Percentiles rank a stretch among this genome's conserved stretches.
These are phyloP conservation scores for Orthonyx spaldingii DNA, from an alignment of 2,113 vertebrate species.

Conservation along the genomic window DNA sequence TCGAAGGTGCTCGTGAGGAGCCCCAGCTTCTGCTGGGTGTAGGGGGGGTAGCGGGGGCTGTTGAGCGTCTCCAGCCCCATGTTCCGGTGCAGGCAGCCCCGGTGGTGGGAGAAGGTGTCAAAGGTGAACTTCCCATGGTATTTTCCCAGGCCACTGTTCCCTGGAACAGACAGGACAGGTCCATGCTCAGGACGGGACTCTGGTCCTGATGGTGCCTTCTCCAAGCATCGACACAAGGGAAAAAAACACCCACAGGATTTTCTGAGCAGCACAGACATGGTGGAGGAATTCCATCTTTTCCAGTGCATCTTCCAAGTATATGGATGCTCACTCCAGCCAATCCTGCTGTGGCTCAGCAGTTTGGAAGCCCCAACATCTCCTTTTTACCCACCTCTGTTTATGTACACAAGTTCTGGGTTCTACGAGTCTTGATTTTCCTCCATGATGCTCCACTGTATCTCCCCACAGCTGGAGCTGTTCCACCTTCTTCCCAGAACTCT, in stretches of 20 bases:
- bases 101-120: conserved; percentile 82
- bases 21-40: conserved; percentile 67
- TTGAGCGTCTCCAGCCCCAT: conserved; percentile 81
- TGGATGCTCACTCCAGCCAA: not conserved
- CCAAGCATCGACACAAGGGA: not conserved
- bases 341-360: not conserved
- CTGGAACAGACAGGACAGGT: conserved; percentile 50
- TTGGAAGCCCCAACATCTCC: accelerated
- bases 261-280: not conserved
- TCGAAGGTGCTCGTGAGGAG: conserved; percentile 67
- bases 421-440: not conserved
- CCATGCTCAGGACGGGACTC: accelerated
- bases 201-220: not conserved
- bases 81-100: conserved; percentile 76
- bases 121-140: conserved; percentile 90
- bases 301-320: not conserved
- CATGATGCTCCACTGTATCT: accelerated
- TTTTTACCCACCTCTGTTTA: not conserved
- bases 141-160: conserved; percentile 80
- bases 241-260: not conserved
- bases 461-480: accelerated
- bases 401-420: not conserved
- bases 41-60: conserved; percentile 82
- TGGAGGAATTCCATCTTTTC: not conserved
- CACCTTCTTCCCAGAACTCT: not conserved